phyloP scores from a whole-genome alignment of 1,140 invertebrate genomes.

The Leptinotarsa defecta region DNA sequence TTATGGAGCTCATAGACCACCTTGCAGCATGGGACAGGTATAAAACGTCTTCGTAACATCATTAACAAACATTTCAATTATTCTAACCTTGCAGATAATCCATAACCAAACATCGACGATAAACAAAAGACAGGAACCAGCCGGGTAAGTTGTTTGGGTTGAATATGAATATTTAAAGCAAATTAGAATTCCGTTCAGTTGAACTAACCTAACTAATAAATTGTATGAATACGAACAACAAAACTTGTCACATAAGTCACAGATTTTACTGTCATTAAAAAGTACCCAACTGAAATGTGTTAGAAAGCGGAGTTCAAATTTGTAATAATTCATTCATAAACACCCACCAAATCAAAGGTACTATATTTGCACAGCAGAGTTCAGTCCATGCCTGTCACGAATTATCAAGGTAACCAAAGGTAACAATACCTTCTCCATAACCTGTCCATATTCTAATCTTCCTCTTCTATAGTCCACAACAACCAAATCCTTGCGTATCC shows the following conservation, averaged over 20 bases:
- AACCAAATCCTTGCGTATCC: constrained; percentile 8
- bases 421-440: neutral
- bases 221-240: too few relatives aligned
- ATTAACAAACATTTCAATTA: neutral
- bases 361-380: constrained; percentile 17
- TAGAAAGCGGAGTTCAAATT: constrained; percentile 17
- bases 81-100: constrained; percentile 51
- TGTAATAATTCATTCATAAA: neutral
- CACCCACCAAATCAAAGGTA: neutral
- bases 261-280: too few relatives aligned
- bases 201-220: too few relatives aligned
- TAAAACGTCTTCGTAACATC: neutral
- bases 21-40: constrained; percentile 65
- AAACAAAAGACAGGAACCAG: constrained; percentile 42
- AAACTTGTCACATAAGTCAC: too few relatives aligned
- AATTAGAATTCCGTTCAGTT: neutral
- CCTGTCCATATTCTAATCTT: neutral
- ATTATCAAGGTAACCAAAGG: constrained; percentile 21
- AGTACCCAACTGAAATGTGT: too few relatives aligned
- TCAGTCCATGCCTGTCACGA: constrained; percentile 33
- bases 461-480: constrained; percentile 17
- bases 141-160: constrained; percentile 45
- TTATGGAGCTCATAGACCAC: constrained; percentile 66
- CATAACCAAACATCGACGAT: constrained; percentile 53
- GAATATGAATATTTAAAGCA: neutral